Conservation (phyloP, 2,888 invertebrate species). For the Holacanthella duospinosa region DNA sequence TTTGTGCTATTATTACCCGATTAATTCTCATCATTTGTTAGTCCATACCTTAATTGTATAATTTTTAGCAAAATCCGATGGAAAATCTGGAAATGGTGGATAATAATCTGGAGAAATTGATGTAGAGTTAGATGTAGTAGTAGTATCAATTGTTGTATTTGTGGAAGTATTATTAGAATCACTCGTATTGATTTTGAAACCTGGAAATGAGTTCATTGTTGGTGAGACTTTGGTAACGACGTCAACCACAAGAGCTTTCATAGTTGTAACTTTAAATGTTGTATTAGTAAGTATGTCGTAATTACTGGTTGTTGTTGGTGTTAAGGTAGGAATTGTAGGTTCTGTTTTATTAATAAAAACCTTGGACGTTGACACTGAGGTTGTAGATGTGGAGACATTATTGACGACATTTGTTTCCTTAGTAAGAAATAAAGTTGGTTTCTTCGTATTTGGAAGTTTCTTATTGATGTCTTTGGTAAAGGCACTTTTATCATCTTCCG, state of each 20-base stretch:
- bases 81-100: not conserved
- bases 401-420: not conserved
- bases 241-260: not conserved
- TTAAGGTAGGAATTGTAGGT: not conserved
- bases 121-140: not conserved
- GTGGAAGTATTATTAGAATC: not conserved
- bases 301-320: not conserved
- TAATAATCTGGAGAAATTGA: not conserved
- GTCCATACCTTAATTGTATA: slow-evolving; percentile 2
- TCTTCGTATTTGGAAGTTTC: slow-evolving; percentile 11
- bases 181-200: not conserved
- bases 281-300: not conserved
- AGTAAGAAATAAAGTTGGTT: slow-evolving; percentile 9
- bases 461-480: too few relatives aligned
- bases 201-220: not conserved
- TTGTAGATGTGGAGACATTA: not conserved
- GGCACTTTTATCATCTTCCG: slow-evolving; percentile 11
- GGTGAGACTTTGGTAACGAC: not conserved
- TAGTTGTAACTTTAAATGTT: slow-evolving; percentile 1
- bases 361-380: not conserved
- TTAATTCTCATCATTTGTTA: too few relatives aligned
- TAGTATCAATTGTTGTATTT: not conserved
- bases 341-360: not conserved
- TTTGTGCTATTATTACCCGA: too few relatives aligned
- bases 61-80: not conserved